Percentiles rank a stretch among this genome's conserved stretches.
Conservation (phyloP, 2,113 vertebrate species). For the Arizona elegans region DNA sequence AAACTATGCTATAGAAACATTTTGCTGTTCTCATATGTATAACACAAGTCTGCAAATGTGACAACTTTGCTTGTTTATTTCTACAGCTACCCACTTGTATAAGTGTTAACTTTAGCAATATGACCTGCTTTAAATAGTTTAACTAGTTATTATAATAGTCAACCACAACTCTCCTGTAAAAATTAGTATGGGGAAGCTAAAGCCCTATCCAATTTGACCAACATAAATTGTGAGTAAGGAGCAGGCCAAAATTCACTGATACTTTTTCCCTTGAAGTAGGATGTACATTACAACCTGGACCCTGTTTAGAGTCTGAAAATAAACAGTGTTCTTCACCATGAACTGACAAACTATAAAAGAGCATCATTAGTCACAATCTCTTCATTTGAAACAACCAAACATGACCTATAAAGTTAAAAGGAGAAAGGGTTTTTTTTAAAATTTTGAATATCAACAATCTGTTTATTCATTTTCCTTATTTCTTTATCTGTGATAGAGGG, state of each 20-base stretch:
- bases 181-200: background rate
- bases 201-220: background rate
- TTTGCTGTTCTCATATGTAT: too few relatives aligned
- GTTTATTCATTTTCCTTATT: background rate
- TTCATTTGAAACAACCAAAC: background rate
- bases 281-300: background rate
- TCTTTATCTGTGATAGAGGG: background rate
- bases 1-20: too few relatives aligned
- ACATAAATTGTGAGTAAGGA: background rate
- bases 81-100: too few relatives aligned
- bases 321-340: background rate
- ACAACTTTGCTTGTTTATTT: too few relatives aligned
- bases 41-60: too few relatives aligned
- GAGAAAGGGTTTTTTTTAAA: background rate
- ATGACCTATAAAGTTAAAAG: background rate
- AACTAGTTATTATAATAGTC: background rate
- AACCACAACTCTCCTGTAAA: background rate
- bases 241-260: background rate
- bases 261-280: background rate
- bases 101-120: too few relatives aligned
- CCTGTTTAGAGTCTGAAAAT: background rate
- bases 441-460: background rate
- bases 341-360: background rate
- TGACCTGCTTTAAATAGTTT: background rate
- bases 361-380: background rate